Base-by-base conservation (phyloP, 1,140 invertebrate genomes). In the Sweltsa coloradensis region DNA sequence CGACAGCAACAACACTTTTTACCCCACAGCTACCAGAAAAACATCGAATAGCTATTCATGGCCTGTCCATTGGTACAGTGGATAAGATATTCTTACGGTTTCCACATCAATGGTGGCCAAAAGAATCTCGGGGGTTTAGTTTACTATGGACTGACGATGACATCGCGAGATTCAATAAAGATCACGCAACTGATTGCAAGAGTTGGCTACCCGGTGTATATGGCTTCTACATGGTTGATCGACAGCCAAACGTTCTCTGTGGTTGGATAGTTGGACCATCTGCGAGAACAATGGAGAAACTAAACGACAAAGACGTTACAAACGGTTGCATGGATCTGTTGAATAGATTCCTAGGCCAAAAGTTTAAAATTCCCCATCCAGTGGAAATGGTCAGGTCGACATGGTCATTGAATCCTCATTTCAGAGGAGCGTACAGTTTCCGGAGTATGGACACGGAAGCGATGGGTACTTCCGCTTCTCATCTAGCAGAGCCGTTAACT, bases 391-490 rank as follows among this genome's bases (percentile, higher is more conserved):
- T 47, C 59, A 82, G 80, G 51, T 73, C 78, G 7, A 67, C 69
- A 53, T 89, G 86, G 85, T 70, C 65, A 39, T 68, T 64, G 1
- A 80, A 89, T 65, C 70, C 73, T 1, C 69, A 79, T 55, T 76
- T 76, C 42, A 59, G 74, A 49, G 83, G 85, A 21, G 74, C 79
- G 1, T 89, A 87, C 58, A 78, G 77, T 34, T 85, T 76, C 60
- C 68, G 70, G 24, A 75, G 71, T 55, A 57, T 83, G 21, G 58
- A 73, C 9, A 66, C 71, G 1, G 74, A 80, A 50, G 61, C 34
- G 7, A 27, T 52, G 3, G 42, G 50, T 16, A 52, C 51, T 24
- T 50, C 46, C 49, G 49, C 55, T 13, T 19, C 39, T 16, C 34
- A 53, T 39, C 23, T 59, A 18, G 56, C 50, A 11, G 34, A 49